Evolutionary conservation across 2,113 vertebrate species (phyloP), one percentile per base, ranked within the genome.

Genomic region (Bambusicola thoracicus): DNA sequence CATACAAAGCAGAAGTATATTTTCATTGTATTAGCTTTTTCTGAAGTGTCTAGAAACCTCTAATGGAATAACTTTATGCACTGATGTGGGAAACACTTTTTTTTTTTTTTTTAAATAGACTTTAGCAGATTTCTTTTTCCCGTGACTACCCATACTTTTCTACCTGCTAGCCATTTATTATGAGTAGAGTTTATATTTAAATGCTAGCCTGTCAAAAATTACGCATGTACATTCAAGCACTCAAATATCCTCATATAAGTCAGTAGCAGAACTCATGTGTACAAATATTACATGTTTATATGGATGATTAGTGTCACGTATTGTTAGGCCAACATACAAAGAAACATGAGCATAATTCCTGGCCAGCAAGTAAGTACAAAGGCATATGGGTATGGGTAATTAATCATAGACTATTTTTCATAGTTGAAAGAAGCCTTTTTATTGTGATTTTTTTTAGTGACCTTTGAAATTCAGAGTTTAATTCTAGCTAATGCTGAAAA

Each of bases 251-350:
- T 80, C 87, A 19, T 6, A 34, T 36, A 32, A 11, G 5, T 81
- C 38, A 29, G 25, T 13, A 38, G 10, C 17, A 87, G 72, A 87
- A 56, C 5, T 63, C 1, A 2, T 38, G 7, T 20, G 25, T 34
- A 24, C 12, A 44, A 32, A 13, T 75, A 15, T 7, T 27, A 22
- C 10, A 6, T 1, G 1, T n/a, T 30, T 21, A 10, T 3, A 8
- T 16, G 25, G 82, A 85, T 14, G 21, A 66, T 3, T 36, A 40
- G 16, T 44, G 55, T 4, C 17, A 77, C 66, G 24, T 25, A 63
- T 34, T 34, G 16, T 44, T 74, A 67, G 8, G 6, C 11, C 34
- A 58, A 43, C 49, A 17, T 61, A 65, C 51, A 43, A 44, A 27
- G 27, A 15, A 77, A 72, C 5, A 10, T 69, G 7, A 25, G 9